Percentiles rank a stretch among this genome's conserved stretches.
phyloP scores from a whole-genome alignment of 2,888 invertebrate species.

The Carabus problematicus region DNA sequence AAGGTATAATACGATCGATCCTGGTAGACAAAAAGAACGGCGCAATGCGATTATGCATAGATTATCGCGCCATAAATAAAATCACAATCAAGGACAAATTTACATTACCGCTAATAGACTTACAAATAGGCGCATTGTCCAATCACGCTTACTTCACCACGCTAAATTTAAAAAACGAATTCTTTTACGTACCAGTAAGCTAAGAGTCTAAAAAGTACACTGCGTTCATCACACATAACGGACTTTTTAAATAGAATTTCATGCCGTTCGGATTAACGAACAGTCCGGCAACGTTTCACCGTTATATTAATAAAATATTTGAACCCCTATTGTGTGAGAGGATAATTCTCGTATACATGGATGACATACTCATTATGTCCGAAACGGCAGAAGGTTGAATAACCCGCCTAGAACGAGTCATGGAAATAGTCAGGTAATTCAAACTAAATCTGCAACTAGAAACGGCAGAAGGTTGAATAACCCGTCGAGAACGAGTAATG shows the following conservation, averaged over 20 bases:
- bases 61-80: conserved; percentile 45
- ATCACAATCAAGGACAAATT: conserved; percentile 43
- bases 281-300: neutral
- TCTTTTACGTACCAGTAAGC: neutral
- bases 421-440: too few relatives aligned
- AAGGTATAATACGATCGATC: conserved; percentile 43
- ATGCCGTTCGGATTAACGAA: neutral
- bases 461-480: too few relatives aligned
- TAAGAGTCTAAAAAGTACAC: neutral
- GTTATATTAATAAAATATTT: neutral
- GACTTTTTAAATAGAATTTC: neutral
- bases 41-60: conserved; percentile 42
- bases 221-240: neutral
- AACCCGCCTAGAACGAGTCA: too few relatives aligned
- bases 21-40: conserved; percentile 44
- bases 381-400: too few relatives aligned
- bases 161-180: conserved; percentile 5
- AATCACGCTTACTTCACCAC: conserved; percentile 2
- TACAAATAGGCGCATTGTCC: neutral
- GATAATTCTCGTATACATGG: too few relatives aligned
- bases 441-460: too few relatives aligned
- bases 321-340: neutral
- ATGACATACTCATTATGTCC: too few relatives aligned
- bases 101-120: conserved; percentile 3
- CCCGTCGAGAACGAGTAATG: too few relatives aligned